A percentile compares a stretch with the other conserved stretches of the same genome.
phyloP scores from a whole-genome alignment of 2,797 vertebrate species.

The Sebastes alutus region DNA sequence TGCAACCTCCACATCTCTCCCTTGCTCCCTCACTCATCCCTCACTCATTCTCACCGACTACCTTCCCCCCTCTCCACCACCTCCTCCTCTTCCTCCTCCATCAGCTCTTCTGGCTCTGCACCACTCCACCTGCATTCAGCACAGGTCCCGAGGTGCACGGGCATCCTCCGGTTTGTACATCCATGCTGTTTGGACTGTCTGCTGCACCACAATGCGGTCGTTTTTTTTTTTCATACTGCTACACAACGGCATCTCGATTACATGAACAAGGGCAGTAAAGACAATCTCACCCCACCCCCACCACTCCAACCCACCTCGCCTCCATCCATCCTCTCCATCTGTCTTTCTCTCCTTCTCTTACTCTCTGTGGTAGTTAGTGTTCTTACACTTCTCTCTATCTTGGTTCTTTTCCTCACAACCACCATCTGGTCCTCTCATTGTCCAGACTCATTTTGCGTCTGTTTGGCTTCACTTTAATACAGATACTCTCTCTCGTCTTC shows the following conservation, averaged over 20 bases:
- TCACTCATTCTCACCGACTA: slow-evolving; percentile 1
- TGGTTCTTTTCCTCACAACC: slow-evolving; percentile 3
- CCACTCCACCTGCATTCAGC: slow-evolving; percentile 63
- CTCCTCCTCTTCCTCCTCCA: neutral
- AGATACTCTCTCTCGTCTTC: neutral
- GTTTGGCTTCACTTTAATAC: slow-evolving; percentile 59
- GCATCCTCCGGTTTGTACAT: slow-evolving; percentile 32
- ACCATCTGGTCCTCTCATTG: slow-evolving; percentile 55
- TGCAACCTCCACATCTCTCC: slow-evolving; percentile 58
- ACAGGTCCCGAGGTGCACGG: slow-evolving; percentile 60
- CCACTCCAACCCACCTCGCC: neutral
- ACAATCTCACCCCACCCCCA: neutral
- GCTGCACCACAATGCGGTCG: slow-evolving; percentile 53
- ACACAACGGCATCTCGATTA: slow-evolving; percentile 35
- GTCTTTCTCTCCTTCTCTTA: slow-evolving; percentile 37
- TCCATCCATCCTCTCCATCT: slow-evolving; percentile 51
- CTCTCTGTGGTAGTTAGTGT: slow-evolving; percentile 44
- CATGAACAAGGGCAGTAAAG: slow-evolving; percentile 51
- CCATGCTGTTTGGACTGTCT: slow-evolving; percentile 37
- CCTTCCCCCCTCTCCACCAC: neutral
- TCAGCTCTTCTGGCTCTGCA: slow-evolving; percentile 53
- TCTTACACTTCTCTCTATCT: slow-evolving; percentile 13
- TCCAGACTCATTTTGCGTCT: slow-evolving; percentile 47
- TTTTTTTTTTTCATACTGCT: slow-evolving; percentile 13
- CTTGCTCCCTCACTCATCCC: slow-evolving; percentile 34